Base-by-base conservation (phyloP, 2,113 vertebrate species). In the Muscicapa adusta region DNA sequence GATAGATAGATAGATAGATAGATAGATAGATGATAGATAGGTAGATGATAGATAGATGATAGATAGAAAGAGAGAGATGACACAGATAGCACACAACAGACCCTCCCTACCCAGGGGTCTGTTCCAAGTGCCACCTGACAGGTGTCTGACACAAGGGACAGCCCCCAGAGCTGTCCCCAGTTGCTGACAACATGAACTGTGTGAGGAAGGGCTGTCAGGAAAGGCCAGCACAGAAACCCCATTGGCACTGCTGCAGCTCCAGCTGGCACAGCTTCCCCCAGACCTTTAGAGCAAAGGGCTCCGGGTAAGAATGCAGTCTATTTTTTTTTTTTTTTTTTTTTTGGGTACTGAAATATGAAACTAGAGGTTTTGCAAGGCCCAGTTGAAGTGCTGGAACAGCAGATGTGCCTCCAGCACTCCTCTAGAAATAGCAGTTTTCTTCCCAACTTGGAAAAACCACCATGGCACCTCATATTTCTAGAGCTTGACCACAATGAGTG, bases 201-300 rank as follows among this genome's bases (percentile, higher is more conserved):
- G 28, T 14, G 53, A 6, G 43, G 62, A 33, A 33, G 48, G 31
- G 76, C 88, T 63, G 40, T 5, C 3, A n/a, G 63, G 18, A 45
- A n/a, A 33, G 51, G 57, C 33, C 81, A 70, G 83, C 53, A n/a
- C 40, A 42, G 83, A 74, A 65, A 31, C 10, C 54, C 17, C 63
- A 6, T 0, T 17, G 57, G 66, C 75, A 65, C 74, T 15, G 36
- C 12, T 13, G 4, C 24, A 18, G 2, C 25, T 62, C 53, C 7
- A 1, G 3, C 76, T n/a, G 56, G 40, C 15, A 5, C 1, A 5
- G 73, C 38, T 5, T 68, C 51, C 74, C 40, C 78, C 28, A 67
- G 33, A 48, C n/a, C 58, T 85, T 63, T 50, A 71, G 91, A 75
- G 93, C 76, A 96, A 94, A 96, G 88, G 85, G 73, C 85, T 89